A percentile compares a stretch with the other conserved stretches of the same genome.
Conservation (phyloP, 2,113 vertebrate genomes). For the Nycticorax nycticorax region DNA sequence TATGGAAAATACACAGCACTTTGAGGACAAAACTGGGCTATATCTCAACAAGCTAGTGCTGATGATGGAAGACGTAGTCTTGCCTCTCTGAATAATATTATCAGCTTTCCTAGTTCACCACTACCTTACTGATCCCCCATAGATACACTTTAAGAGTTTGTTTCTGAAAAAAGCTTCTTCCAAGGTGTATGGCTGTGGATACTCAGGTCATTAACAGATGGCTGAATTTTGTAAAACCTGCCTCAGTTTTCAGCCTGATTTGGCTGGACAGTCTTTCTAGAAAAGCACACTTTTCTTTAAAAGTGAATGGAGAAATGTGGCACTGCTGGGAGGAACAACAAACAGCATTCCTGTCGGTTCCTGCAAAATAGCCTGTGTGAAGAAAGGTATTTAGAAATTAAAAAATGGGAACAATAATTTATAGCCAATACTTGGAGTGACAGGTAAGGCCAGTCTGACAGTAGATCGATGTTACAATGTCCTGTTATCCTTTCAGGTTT, state of each 20-base stretch:
- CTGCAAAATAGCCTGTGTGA: background rate
- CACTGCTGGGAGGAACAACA: background rate
- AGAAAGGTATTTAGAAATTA: background rate
- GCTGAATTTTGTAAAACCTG: background rate
- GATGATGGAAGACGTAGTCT: background rate
- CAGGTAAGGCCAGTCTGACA: background rate
- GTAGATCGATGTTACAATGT: accelerated
- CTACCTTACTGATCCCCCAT: background rate
- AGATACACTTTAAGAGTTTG: background rate
- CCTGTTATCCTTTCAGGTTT: background rate
- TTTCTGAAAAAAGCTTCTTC: background rate
- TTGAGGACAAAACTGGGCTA: background rate
- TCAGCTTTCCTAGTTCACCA: background rate
- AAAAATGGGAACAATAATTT: background rate
- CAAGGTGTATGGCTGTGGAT: background rate
- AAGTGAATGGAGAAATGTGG: background rate
- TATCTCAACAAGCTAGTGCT: background rate
- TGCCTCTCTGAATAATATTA: background rate
- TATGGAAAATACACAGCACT: background rate
- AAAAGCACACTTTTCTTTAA: background rate
- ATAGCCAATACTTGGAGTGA: background rate
- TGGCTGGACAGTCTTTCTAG: background rate
- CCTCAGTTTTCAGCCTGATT: background rate
- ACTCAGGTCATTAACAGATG: background rate
- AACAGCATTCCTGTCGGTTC: background rate